phyloP scores from a whole-genome alignment of 2,113 vertebrate genomes.

The Tenebrosternarchus preto region DNA sequence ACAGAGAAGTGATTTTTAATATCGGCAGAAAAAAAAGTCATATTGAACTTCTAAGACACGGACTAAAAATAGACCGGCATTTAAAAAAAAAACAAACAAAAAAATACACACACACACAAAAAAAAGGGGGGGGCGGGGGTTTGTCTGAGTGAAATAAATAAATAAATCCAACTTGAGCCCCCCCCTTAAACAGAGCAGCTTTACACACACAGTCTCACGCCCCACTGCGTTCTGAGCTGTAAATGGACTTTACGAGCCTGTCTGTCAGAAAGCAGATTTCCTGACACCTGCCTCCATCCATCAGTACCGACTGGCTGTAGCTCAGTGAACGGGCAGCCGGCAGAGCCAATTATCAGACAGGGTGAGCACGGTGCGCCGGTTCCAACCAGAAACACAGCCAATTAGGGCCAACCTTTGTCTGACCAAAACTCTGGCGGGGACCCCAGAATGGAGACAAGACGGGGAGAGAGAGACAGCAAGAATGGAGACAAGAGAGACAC shows the following conservation, averaged over 20 bases:
- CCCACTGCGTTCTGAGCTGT: constrained; percentile 49
- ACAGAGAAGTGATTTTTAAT: constrained; percentile 11
- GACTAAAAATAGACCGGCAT: no score
- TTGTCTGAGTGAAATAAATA: no score
- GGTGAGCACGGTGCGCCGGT: constrained; percentile 57
- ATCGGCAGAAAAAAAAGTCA: constrained; percentile 16
- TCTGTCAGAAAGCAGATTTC: constrained; percentile 60
- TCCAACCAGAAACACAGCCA: constrained; percentile 61
- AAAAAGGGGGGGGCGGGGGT: no score
- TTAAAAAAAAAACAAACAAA: constrained; percentile 4
- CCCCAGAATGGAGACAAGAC: constrained; percentile 18
- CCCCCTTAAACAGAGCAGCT: constrained; percentile 2
- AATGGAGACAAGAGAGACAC: constrained; percentile 36
- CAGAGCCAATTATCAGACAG: constrained; percentile 69
- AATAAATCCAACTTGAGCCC: no score
- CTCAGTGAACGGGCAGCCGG: constrained; percentile 47
- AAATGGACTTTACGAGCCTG: constrained; percentile 67
- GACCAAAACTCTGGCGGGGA: constrained; percentile 62
- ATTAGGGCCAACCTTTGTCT: constrained; percentile 63
- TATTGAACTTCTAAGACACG: constrained; percentile 40
- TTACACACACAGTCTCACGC: constrained; percentile 13
- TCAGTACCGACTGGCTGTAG: constrained; percentile 58
- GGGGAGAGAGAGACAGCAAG: constrained; percentile 50
- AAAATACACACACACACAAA: no score
- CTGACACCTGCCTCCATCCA: constrained; percentile 66